These are phyloP conservation scores for Agelas oroides DNA, from an alignment of 37 sponge, comb jelly and placozoan genomes.

Conservation along the genomic window DNA sequence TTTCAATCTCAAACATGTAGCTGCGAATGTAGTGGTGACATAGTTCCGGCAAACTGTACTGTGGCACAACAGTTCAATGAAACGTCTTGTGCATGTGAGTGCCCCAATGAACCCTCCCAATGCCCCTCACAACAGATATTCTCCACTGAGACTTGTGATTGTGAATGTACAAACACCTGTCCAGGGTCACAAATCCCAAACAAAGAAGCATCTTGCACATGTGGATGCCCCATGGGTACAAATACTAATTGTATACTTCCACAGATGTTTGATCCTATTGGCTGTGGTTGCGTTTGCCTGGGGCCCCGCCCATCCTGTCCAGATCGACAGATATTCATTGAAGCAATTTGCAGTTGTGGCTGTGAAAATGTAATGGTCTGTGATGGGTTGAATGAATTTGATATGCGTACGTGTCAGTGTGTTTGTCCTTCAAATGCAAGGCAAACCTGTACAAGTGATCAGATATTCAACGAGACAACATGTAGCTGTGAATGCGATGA, in stretches of 20 bases:
- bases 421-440: background rate
- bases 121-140: background rate
- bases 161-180: slow-evolving; percentile 32
- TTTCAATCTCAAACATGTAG: background rate
- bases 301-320: slow-evolving; percentile 1
- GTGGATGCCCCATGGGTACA: slow-evolving; percentile 25
- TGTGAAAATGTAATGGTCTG: slow-evolving; percentile 1
- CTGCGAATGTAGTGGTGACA: slow-evolving; percentile 5
- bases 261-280: slow-evolving; percentile 8
- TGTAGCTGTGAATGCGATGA: no score
- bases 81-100: slow-evolving; percentile 13
- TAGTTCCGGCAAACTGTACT: background rate
- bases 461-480: no score
- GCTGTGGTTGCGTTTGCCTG: slow-evolving; percentile 32
- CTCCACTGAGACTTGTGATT: slow-evolving; percentile 23
- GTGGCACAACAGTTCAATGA: slow-evolving; percentile 4
- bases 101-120: background rate
- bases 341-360: background rate
- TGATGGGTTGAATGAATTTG: slow-evolving; percentile 8
- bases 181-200: background rate
- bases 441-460: no score
- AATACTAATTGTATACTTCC: background rate
- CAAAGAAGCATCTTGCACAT: slow-evolving; percentile 17
- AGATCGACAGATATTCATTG: background rate
- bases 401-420: slow-evolving; percentile 33